Conservation (phyloP, 2,113 vertebrate genomes). For the Danionella cerebrum region DNA sequence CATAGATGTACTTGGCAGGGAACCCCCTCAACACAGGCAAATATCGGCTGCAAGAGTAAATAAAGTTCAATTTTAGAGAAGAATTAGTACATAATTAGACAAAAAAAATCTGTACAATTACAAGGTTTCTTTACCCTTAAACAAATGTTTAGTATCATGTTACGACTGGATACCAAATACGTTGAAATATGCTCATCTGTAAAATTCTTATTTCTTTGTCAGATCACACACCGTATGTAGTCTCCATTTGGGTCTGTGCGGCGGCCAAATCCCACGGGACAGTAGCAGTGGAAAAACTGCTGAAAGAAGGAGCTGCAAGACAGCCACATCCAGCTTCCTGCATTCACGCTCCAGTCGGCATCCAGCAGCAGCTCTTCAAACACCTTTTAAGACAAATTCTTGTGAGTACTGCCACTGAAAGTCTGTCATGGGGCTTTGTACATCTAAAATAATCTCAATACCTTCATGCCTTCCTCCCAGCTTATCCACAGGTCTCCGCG, state of each 20-base stretch:
- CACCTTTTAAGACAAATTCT: conserved; percentile 61
- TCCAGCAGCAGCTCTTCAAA: conserved; percentile 95
- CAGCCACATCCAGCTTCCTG: conserved; percentile 98
- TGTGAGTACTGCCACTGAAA: not conserved
- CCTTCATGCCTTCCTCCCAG: conserved; percentile 99
- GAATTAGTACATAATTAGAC: too few relatives aligned
- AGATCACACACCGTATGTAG: conserved; percentile 80
- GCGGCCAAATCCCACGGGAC: conserved; percentile 91
- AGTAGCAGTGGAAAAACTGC: conserved; percentile 99
- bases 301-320: conserved; percentile 98
- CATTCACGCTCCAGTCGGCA: conserved; percentile 96
- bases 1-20: conserved; percentile 95
- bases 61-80: too few relatives aligned
- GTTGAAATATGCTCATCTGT: too few relatives aligned
- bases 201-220: not conserved
- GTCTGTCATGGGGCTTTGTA: not conserved
- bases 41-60: conserved; percentile 70
- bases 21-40: conserved; percentile 89
- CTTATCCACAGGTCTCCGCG: conserved; percentile 96
- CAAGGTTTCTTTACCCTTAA: too few relatives aligned
- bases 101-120: too few relatives aligned
- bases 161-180: too few relatives aligned
- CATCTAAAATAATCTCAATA: conserved; percentile 34
- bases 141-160: too few relatives aligned
- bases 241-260: conserved; percentile 96